phyloP scores from a whole-genome alignment of 2,797 vertebrate genomes.

The Furcifer pardalis region DNA sequence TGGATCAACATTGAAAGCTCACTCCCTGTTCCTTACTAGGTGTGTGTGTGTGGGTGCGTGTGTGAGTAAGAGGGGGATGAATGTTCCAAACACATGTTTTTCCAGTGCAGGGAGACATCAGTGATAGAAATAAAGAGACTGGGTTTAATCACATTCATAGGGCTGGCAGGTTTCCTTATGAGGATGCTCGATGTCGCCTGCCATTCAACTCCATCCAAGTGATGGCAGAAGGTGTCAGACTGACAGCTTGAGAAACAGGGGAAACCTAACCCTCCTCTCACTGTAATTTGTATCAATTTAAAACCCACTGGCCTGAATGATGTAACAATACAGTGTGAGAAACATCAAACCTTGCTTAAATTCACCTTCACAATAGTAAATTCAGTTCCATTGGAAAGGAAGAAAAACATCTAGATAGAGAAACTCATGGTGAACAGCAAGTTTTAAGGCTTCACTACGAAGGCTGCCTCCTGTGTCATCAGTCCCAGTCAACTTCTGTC shows the following conservation, averaged over 20 bases:
- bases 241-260: constrained; percentile 7
- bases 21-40: background rate
- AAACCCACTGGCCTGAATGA: constrained; percentile 8
- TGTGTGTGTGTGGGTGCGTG: background rate
- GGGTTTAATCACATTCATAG: background rate
- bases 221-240: constrained; percentile 1
- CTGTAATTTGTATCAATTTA: constrained; percentile 5
- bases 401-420: background rate
- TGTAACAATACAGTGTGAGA: background rate
- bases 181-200: background rate
- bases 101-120: background rate
- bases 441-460: background rate
- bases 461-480: background rate
- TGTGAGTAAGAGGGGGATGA: too few species aligned
- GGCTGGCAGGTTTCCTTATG: constrained; percentile 15
- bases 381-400: background rate
- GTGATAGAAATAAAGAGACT: background rate
- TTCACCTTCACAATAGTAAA: background rate
- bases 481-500: background rate
- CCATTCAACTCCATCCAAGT: background rate
- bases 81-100: background rate
- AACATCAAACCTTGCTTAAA: background rate
- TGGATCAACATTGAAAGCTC: background rate
- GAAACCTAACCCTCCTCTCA: background rate
- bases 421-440: background rate